A percentile compares a stretch with the other conserved stretches of the same genome.
phyloP scores from a whole-genome alignment of 2,113 vertebrate species.

The Motacilla alba region DNA sequence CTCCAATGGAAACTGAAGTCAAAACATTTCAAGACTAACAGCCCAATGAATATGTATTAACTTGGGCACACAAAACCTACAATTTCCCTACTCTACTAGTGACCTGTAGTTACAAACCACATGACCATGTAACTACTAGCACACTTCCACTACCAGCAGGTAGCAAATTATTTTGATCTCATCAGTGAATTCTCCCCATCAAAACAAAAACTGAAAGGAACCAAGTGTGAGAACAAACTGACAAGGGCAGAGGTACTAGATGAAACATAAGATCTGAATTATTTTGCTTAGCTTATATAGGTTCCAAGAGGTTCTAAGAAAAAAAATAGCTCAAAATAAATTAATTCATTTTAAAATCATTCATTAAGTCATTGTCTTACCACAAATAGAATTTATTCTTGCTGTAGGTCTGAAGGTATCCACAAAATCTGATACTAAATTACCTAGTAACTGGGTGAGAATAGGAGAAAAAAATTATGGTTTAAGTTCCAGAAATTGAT shows the following conservation, averaged over 20 bases:
- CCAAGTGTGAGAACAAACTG: neutral
- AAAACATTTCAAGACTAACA: neutral
- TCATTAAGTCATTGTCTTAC: conserved; percentile 73
- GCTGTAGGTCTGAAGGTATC: conserved; percentile 98
- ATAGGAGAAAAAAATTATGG: neutral
- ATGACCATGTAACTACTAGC: neutral
- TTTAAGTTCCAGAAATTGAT: neutral
- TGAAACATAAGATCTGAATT: neutral
- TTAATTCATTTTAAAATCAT: neutral
- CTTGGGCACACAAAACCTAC: neutral
- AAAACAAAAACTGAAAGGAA: neutral
- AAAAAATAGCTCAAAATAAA: neutral
- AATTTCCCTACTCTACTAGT: neutral
- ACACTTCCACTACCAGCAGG: neutral
- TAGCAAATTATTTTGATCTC: neutral
- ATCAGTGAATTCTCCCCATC: neutral
- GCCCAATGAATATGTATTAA: neutral
- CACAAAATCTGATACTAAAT: conserved; percentile 95
- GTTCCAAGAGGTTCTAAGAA: neutral
- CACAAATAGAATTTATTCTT: conserved; percentile 98
- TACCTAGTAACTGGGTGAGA: conserved; percentile 87
- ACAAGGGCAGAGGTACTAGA: neutral
- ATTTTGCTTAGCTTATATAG: neutral
- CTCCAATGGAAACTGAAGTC: neutral
- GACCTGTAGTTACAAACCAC: neutral